Base-by-base conservation (phyloP, 2,113 vertebrate species). In the Mellivora capensis region DNA sequence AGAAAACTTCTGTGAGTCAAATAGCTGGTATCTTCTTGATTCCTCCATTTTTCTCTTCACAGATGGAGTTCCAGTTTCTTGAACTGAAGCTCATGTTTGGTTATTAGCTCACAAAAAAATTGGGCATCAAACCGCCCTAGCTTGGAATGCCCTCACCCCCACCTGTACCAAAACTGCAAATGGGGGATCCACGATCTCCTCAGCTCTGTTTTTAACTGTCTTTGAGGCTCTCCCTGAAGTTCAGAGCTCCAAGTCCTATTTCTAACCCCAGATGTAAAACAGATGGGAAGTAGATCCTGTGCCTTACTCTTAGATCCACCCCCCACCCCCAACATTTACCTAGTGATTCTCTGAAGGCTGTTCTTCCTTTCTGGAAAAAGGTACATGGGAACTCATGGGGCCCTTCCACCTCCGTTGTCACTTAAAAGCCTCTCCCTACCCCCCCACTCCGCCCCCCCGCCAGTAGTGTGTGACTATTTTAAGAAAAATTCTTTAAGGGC, bases 401-500 rank as follows among this genome's bases (percentile, higher is more conserved):
- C 61, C 34, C 25, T 77, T 76, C 69, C 12, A 6, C 14, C 23
- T 49, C 81, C 44, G 17, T 2, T 31, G 34, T 77, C 85, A 54
- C 27, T 84, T 72, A 74, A 86, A 82, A 94, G 49, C 23, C 37
- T 42, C 42, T 31, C 39, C 14, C n/a, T n/a, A n/a, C n/a, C n/a
- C 83, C 47, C 25, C 34, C 0, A 4, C 62, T 76, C 61, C 7
- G 17, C n/a, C n/a, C n/a, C n/a, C n/a, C n/a, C n/a, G n/a, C n/a
- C n/a, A 57, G n/a, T 44, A 93, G 62, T 7, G 1, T 69, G 90
- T 9, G 72, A 96, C 71, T 94, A 79, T 95, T 98, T 97, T 82
- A 92, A 92, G 87, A 93, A 92, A 76, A 95, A 95, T 57, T 92
- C 77, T 94, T 96, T 34, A 81, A 95, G 90, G 81, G 25, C 96